A percentile compares a stretch with the other conserved stretches of the same genome.
These are phyloP conservation scores for Trididemnum nubilum DNA, from an alignment of 23 tunicate species.

Conservation along the genomic window DNA sequence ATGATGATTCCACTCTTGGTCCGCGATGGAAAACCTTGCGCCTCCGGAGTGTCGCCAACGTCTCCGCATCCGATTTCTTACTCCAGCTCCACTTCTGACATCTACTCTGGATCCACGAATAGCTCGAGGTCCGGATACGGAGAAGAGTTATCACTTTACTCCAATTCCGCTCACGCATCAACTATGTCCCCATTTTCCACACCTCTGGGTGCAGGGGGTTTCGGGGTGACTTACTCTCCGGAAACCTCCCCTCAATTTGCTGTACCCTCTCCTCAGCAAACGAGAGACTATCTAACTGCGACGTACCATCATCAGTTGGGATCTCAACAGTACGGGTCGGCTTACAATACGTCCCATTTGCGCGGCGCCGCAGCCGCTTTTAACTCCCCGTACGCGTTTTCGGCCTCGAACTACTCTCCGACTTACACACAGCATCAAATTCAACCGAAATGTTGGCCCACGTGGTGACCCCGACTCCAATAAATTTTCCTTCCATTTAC, in stretches of 20 bases:
- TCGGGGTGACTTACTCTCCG: conserved; percentile 28
- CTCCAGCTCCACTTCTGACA: conserved; percentile 9
- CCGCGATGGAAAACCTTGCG: conserved; percentile 67
- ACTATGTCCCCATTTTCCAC: conserved; percentile 23
- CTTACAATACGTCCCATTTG: conserved; percentile 33
- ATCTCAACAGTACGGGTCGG: conserved; percentile 40
- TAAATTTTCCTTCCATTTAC: too few relatives aligned
- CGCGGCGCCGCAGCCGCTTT: conserved; percentile 46
- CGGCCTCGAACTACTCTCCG: conserved; percentile 25
- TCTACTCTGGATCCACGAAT: not conserved
- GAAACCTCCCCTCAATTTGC: conserved; percentile 18
- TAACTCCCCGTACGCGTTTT: conserved; percentile 39
- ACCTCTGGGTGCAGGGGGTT: conserved; percentile 27
- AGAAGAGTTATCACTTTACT: conserved; percentile 4
- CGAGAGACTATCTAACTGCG: conserved; percentile 26
- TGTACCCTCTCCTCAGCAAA: not conserved
- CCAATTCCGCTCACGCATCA: not conserved
- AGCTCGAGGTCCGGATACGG: conserved; percentile 28
- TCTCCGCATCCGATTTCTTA: conserved; percentile 17
- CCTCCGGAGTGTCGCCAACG: conserved; percentile 21
- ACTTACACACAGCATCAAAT: conserved; percentile 33
- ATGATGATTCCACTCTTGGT: conserved; percentile 69
- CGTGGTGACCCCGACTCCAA: too few relatives aligned
- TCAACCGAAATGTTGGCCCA: conserved; percentile 55
- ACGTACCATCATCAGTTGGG: conserved; percentile 46